phyloP scores from a whole-genome alignment of 2,888 invertebrate species.

The Sarcophaga carnaria region DNA sequence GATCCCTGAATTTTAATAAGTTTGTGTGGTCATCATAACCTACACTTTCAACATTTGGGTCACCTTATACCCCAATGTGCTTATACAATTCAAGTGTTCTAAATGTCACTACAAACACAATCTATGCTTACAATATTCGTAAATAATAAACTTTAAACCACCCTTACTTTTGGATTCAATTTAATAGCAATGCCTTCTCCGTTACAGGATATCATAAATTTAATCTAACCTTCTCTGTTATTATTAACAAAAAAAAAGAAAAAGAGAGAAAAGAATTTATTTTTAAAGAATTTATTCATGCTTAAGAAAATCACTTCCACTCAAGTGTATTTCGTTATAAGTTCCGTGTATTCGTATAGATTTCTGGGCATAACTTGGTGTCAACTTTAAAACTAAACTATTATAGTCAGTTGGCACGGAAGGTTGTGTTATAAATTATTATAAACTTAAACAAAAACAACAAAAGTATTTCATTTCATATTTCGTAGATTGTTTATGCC shows the following conservation, averaged over 20 bases:
- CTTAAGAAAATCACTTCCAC: conserved; percentile 22
- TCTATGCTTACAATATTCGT: too few species aligned
- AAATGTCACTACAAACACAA: too few species aligned
- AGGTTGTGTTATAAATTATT: conserved; percentile 65
- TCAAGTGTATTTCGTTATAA: conserved; percentile 10
- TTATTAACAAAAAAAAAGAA: neutral
- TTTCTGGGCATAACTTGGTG: conserved; percentile 45
- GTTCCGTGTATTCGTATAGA: neutral
- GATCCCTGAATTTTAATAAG: too few species aligned
- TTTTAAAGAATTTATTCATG: neutral
- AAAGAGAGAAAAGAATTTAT: neutral
- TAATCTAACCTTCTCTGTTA: neutral
- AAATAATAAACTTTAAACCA: too few species aligned
- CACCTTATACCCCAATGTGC: too few species aligned
- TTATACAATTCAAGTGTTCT: too few species aligned
- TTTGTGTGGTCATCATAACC: too few species aligned
- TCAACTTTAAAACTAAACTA: conserved; percentile 61
- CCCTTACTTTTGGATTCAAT: too few species aligned
- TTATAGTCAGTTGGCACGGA: conserved; percentile 56
- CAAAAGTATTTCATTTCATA: neutral
- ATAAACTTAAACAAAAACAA: conserved; percentile 32
- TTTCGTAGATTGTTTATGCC: conserved; percentile 14
- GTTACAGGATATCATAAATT: too few species aligned
- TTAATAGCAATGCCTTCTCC: too few species aligned
- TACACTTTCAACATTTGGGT: too few species aligned